A percentile compares a stretch with the other conserved stretches of the same genome.
Conservation (phyloP, 2,113 vertebrate species). For the Dasyurus viverrinus region DNA sequence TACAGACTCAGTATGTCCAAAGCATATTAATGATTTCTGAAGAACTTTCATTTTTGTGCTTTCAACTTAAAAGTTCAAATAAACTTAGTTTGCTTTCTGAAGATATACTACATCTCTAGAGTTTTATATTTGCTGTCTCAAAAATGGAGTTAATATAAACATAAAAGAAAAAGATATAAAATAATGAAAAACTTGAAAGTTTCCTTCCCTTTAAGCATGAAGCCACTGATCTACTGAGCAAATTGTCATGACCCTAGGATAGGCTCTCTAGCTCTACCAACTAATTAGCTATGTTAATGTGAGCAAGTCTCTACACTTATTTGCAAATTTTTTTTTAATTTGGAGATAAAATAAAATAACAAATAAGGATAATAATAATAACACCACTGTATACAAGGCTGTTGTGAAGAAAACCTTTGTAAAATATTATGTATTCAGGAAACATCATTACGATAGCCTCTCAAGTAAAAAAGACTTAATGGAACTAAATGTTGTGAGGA, state of each 20-base stretch:
- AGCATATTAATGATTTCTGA: slow-evolving; percentile 43
- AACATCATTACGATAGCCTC: slow-evolving; percentile 17
- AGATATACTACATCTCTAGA: slow-evolving; percentile 24
- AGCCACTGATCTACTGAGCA: neutral
- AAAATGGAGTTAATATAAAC: neutral
- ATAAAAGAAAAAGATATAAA: neutral
- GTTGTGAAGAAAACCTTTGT: neutral
- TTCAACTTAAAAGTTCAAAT: slow-evolving; percentile 48
- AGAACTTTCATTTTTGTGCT: slow-evolving; percentile 13
- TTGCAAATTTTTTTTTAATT: neutral
- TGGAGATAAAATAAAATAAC: neutral
- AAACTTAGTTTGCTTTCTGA: slow-evolving; percentile 17
- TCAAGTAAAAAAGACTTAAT: neutral
- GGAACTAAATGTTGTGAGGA: slow-evolving; percentile 25
- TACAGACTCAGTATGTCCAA: slow-evolving; percentile 12
- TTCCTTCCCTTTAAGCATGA: neutral
- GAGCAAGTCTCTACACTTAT: neutral
- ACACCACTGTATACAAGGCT: neutral
- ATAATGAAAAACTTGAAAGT: neutral
- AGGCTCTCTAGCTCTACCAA: neutral
- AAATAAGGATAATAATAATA: neutral
- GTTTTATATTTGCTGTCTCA: slow-evolving; percentile 46
- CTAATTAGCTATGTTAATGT: neutral
- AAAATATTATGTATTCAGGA: neutral
- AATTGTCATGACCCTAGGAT: neutral